phyloP scores from a whole-genome alignment of 2,113 vertebrate genomes.

The Sminthopsis crassicaudata region DNA sequence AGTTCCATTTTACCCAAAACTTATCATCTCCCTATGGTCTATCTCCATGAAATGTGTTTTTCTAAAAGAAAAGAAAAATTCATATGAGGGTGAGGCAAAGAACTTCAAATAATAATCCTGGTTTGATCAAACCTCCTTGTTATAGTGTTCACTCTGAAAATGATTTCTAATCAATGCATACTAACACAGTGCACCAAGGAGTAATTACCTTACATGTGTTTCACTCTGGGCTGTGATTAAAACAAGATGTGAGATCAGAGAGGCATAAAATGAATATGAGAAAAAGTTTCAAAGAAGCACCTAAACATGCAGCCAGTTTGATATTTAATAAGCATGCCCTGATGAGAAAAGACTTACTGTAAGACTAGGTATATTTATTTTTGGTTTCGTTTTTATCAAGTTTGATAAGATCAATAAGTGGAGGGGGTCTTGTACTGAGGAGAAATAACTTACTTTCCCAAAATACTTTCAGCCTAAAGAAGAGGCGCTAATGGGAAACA shows the following conservation, averaged over 20 bases:
- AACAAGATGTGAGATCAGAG: conserved; percentile 65
- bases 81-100: conserved; percentile 25
- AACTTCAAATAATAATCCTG: conserved; percentile 45
- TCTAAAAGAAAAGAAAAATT: conserved; percentile 11
- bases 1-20: background rate
- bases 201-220: conserved; percentile 66
- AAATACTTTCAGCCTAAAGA: background rate
- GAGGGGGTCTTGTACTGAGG: background rate
- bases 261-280: conserved; percentile 29
- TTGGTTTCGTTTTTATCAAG: background rate
- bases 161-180: conserved; percentile 68
- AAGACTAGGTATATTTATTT: background rate
- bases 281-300: conserved; percentile 16
- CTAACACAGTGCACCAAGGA: background rate
- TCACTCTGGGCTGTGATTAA: conserved; percentile 64
- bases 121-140: conserved; percentile 61
- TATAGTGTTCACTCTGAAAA: conserved; percentile 58
- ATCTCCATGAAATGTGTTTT: conserved; percentile 16
- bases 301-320: background rate
- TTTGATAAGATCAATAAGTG: background rate
- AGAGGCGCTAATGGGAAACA: background rate
- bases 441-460: background rate
- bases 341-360: background rate
- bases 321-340: background rate
- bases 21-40: conserved; percentile 17